Base-by-base conservation (phyloP, 2,797 vertebrate genomes). In the Steatocranus sp. region DNA sequence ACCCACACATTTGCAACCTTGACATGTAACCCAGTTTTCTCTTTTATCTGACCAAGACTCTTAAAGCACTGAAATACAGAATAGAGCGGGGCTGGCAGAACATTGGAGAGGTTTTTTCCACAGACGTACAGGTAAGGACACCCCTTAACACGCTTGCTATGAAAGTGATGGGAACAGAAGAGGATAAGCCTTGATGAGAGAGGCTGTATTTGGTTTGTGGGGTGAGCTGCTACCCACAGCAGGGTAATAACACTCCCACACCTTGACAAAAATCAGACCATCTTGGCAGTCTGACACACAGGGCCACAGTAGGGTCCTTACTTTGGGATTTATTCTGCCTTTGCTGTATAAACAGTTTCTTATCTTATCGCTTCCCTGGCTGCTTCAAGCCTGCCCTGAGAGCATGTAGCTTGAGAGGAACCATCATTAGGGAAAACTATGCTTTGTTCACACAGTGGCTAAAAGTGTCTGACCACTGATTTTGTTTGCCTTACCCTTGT, bases 301-400 rank as follows among this genome's bases (percentile, higher is more conserved):
- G 12, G 81, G 53, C 66, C 76, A 75, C 74, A 63, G 80, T 66
- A 51, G 78, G 75, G 76, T 85, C 79, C 76, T 92, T 79, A 79
- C 80, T 49, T 1, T 34, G 17, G 79, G 63, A 88, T 88, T 88
- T 86, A 85, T 90, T 84, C 82, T 50, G 50, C 79, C 73, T 85
- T 79, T 81, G 80, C 85, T 82, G 77, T 91, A 90, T 85, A 91
- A 92, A 92, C 88, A 82, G 77, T 83, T 84, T 83, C 70, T 87
- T 89, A 83, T 92, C 86, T 84, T 82, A 90, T 91, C 83, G 7
- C 79, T n/a, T 68, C 36, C 81, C 81, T 82, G 83, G 81, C 18
- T 38, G 56, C 86, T 82, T 78, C 78, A 61, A 82, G 76, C 78
- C 78, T 82, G 56, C 77, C 81, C 75, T 84, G 76, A 76, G 85